Percentiles rank a stretch among this genome's conserved stretches.
Conservation (phyloP, 2,888 invertebrate species). For the Anoncus sp. region DNA sequence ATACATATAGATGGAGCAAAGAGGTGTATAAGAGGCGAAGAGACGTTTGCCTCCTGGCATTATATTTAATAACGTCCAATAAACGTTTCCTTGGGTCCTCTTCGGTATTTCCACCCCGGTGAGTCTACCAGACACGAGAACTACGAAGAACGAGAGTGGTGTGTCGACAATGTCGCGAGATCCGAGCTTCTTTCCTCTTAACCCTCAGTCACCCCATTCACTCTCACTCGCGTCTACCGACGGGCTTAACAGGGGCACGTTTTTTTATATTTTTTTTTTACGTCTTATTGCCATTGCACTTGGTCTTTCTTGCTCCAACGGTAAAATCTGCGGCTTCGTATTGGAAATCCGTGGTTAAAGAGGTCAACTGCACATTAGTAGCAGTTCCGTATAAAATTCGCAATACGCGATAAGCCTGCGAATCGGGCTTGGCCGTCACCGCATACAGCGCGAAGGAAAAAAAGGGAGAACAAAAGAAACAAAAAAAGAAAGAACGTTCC, state of each 20-base stretch:
- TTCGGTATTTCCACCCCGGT: slow-evolving; percentile 50
- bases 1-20: slow-evolving; percentile 27
- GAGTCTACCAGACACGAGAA: slow-evolving; percentile 37
- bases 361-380: slow-evolving; percentile 7
- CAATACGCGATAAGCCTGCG: slow-evolving; percentile 16
- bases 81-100: slow-evolving; percentile 66
- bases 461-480: not conserved
- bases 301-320: slow-evolving; percentile 33
- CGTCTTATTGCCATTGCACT: slow-evolving; percentile 27
- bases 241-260: slow-evolving; percentile 42
- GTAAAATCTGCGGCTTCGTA: slow-evolving; percentile 33
- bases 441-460: not conserved
- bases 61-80: slow-evolving; percentile 79
- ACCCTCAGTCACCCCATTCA: slow-evolving; percentile 16
- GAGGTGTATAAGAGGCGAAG: slow-evolving; percentile 46
- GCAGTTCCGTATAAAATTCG: slow-evolving; percentile 22
- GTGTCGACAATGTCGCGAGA: slow-evolving; percentile 34
- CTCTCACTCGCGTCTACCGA: slow-evolving; percentile 56
- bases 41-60: slow-evolving; percentile 74
- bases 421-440: not conserved
- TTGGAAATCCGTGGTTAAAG: slow-evolving; percentile 14
- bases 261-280: slow-evolving; percentile 46
- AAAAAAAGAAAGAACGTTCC: slow-evolving; percentile 1
- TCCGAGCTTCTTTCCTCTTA: slow-evolving; percentile 31
- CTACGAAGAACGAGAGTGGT: slow-evolving; percentile 16